These are phyloP conservation scores for Micromesistius poutassou DNA, from an alignment of 2,797 vertebrate species.

Conservation along the genomic window DNA sequence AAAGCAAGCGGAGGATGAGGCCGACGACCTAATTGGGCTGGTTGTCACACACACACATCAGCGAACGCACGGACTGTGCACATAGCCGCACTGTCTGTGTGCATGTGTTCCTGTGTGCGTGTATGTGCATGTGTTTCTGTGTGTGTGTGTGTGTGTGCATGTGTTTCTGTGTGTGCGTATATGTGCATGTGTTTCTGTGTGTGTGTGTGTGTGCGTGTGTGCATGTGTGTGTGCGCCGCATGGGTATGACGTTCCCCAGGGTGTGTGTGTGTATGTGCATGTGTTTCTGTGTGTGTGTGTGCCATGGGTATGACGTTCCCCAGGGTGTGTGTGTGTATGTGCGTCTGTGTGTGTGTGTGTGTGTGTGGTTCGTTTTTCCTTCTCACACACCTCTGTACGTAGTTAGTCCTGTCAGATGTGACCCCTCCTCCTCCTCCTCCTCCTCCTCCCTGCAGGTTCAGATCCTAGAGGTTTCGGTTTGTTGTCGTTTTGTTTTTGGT, in stretches of 20 bases:
- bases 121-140: background rate
- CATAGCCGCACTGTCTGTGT: conserved; percentile 41
- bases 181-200: conserved; percentile 3
- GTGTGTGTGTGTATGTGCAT: background rate
- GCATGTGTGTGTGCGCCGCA: conserved; percentile 13
- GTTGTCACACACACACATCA: conserved; percentile 32
- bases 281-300: background rate
- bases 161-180: conserved; percentile 12
- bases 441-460: background rate
- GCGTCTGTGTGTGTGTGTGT: conserved; percentile 8
- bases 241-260: background rate
- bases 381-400: no score
- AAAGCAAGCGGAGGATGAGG: conserved; percentile 31
- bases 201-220: background rate
- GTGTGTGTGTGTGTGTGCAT: conserved; percentile 13
- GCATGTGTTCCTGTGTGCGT: background rate
- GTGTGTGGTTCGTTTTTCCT: conserved; percentile 22
- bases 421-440: no score
- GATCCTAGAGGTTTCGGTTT: background rate
- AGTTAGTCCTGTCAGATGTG: no score
- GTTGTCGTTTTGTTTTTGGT: conserved; percentile 40
- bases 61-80: conserved; percentile 65
- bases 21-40: conserved; percentile 20
- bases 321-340: background rate
- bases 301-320: no score